Base-by-base conservation (phyloP, 2,888 invertebrate genomes). In the Leuctra nigra region DNA sequence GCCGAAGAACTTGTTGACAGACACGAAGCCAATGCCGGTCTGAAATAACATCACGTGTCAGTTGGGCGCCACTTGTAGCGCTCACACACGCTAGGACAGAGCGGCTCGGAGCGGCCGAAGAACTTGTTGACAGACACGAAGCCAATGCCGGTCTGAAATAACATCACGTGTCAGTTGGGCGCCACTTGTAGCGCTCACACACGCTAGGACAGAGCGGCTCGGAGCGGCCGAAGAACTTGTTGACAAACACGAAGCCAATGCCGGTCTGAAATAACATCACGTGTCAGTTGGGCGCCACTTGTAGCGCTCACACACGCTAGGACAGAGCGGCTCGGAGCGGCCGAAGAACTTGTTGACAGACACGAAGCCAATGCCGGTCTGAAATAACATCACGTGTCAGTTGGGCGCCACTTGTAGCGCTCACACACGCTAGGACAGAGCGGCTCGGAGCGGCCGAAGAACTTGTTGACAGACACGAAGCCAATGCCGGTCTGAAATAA, bases 61-160 rank as follows among this genome's bases (percentile, higher is more conserved):
- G 18, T 7, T 3, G 47, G 25, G 16, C 47, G 24, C 72, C 73
- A 76, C 2, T 69, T 69, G 56, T 64, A 61, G 25, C 64, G 56
- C 1, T 59, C 58, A 59, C 76, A 76, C 54, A 75, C 64, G 68
- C 71, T 67, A 4, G 63, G 60, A 61, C 73, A 73, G 46, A 64
- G 53, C n/a, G 72, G 62, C 20, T 66, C 16, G n/a, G 18, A 22
- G 1, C 25, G 54, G 41, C 69, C 60, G 63, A 72, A 73, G 1
- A 78, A 78, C 69, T 78, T 75, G 64, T 79, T 79, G 13, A 75
- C 62, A n/a, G 71, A 68, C 1, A 79, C 68, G 54, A 79, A 69
- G 13, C 72, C 77, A n/a, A 77, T 72, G 11, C 70, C 77, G 25
- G 47, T n/a, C 47, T 47, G 47, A 2, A 24, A 20, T 4, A 4